phyloP scores from a whole-genome alignment of 1,140 invertebrate species.

The Drepana arcuata region DNA sequence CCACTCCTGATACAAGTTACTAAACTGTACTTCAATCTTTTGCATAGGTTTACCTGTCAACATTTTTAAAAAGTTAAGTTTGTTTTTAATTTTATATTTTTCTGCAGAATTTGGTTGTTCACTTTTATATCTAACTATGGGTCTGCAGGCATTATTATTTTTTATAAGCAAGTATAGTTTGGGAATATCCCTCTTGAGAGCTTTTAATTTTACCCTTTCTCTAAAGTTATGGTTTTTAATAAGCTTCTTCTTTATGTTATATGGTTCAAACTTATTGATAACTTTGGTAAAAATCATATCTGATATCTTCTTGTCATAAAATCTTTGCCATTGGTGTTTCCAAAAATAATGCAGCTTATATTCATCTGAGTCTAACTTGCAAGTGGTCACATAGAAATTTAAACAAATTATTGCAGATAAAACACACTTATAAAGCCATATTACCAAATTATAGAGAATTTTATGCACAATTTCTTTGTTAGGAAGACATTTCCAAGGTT shows the following conservation, averaged over 20 bases:
- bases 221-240: conserved; percentile 24
- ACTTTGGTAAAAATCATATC: conserved; percentile 35
- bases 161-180: conserved; percentile 61
- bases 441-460: conserved; percentile 28
- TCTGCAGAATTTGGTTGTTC: conserved; percentile 20
- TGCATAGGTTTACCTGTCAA: conserved; percentile 24
- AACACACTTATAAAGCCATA: conserved; percentile 50
- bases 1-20: conserved; percentile 38
- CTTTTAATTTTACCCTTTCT: conserved; percentile 32
- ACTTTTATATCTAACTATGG: conserved; percentile 61
- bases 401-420: conserved; percentile 51
- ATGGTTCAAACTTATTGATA: conserved; percentile 34
- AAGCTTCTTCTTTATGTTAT: conserved; percentile 30
- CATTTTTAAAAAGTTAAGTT: conserved; percentile 36
- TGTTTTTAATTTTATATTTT: conserved; percentile 49
- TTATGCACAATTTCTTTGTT: conserved; percentile 21
- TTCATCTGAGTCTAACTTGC: conserved; percentile 57
- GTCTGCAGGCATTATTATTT: conserved; percentile 45
- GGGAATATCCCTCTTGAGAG: conserved; percentile 40
- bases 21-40: conserved; percentile 41
- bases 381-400: conserved; percentile 63
- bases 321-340: conserved; percentile 63
- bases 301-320: conserved; percentile 48
- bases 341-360: conserved; percentile 61
- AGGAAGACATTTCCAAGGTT: conserved; percentile 29